A percentile compares a stretch with the other conserved stretches of the same genome.
Conservation (phyloP, 2,113 vertebrate species). For the Strix aluco region DNA sequence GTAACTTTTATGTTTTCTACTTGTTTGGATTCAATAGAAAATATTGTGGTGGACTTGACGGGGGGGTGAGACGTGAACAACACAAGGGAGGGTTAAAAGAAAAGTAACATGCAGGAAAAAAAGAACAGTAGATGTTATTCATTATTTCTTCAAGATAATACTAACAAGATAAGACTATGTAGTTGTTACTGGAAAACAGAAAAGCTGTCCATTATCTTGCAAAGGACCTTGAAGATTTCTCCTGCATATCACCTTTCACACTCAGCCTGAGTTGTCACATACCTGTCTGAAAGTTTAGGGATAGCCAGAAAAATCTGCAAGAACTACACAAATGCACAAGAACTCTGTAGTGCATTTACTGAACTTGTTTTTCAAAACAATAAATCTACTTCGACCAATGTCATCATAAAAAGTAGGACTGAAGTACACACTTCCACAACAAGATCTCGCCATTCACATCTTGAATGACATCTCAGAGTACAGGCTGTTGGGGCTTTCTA, state of each 20-base stretch:
- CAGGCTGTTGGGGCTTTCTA: neutral
- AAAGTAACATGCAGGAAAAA: neutral
- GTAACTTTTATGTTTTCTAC: neutral
- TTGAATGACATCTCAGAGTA: neutral
- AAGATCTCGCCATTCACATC: neutral
- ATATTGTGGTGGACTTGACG: neutral
- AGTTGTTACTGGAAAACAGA: neutral
- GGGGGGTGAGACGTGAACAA: neutral
- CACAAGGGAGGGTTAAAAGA: neutral
- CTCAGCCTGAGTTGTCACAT: neutral
- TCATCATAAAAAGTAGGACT: neutral
- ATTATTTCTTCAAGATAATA: neutral
- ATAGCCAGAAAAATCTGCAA: neutral
- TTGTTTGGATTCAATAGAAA: neutral
- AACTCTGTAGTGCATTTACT: neutral
- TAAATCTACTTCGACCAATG: neutral
- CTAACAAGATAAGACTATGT: neutral
- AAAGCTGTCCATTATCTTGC: neutral
- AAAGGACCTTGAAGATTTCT: neutral
- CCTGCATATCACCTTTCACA: neutral
- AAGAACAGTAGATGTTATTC: neutral
- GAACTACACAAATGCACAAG: neutral
- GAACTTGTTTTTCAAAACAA: neutral
- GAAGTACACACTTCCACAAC: neutral
- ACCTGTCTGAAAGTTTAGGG: neutral